Evolutionary conservation across 92 coral and sea anemone genomes (phyloP).

Genomic region (Virgularia gustaviana): DNA sequence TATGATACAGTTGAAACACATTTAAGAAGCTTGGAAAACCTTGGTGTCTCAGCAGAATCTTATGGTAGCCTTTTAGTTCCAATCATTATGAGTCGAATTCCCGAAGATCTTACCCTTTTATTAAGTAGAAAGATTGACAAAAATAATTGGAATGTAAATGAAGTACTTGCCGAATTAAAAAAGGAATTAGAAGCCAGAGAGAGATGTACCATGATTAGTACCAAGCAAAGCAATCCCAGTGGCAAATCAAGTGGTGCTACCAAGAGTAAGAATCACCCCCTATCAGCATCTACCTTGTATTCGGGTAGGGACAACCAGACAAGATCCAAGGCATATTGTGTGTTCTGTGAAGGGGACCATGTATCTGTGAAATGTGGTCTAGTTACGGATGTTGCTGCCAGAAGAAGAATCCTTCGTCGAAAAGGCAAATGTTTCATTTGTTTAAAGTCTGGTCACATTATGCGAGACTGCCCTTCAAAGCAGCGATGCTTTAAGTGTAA

Average conservation of each 20-base stretch:
- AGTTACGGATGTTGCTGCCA: slow-evolving; percentile 45
- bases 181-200: slow-evolving; percentile 6
- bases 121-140: not conserved
- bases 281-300: too few relatives aligned
- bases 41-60: not conserved
- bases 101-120: slow-evolving; percentile 14
- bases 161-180: not conserved
- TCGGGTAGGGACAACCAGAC: too few relatives aligned
- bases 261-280: too few relatives aligned
- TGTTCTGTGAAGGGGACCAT: slow-evolving; percentile 16
- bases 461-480: slow-evolving; percentile 49
- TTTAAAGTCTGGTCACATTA: slow-evolving; percentile 54
- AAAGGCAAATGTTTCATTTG: slow-evolving; percentile 57
- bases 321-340: too few relatives aligned
- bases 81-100: slow-evolving; percentile 22
- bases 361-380: slow-evolving; percentile 18
- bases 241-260: too few relatives aligned
- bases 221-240: too few relatives aligned
- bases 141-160: not conserved
- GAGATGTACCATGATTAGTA: not conserved
- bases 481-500: slow-evolving; percentile 52
- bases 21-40: not conserved
- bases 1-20: slow-evolving; percentile 1
- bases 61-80: slow-evolving; percentile 44
- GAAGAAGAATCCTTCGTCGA: slow-evolving; percentile 46